Conservation (phyloP, 2,888 invertebrate species). For the Dasysyrphus tricinctus region DNA sequence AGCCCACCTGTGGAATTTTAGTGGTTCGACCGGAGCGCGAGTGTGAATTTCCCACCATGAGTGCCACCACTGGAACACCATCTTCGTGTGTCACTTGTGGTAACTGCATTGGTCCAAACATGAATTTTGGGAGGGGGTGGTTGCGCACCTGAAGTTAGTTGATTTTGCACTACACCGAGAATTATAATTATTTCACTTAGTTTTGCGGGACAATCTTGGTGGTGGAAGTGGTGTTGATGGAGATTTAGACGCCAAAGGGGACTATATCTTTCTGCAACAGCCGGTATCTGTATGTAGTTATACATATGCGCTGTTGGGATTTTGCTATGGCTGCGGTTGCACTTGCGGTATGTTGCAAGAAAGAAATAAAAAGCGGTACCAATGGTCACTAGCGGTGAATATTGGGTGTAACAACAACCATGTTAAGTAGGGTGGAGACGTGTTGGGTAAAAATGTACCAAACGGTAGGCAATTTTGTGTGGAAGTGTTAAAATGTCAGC, state of each 20-base stretch:
- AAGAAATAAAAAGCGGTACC: slow-evolving; percentile 46
- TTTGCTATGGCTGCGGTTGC: slow-evolving; percentile 19
- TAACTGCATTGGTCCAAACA: slow-evolving; percentile 66
- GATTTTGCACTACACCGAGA: slow-evolving; percentile 44
- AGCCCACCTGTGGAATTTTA: slow-evolving; percentile 58
- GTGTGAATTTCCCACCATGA: slow-evolving; percentile 70
- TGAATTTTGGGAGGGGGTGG: slow-evolving; percentile 46
- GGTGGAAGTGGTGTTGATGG: slow-evolving; percentile 9
- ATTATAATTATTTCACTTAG: slow-evolving; percentile 73
- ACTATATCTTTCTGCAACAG: slow-evolving; percentile 26
- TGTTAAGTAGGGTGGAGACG: slow-evolving; percentile 70
- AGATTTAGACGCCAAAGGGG: slow-evolving; percentile 48
- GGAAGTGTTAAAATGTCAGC: slow-evolving; percentile 65
- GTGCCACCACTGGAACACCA: slow-evolving; percentile 37
- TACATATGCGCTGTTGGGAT: slow-evolving; percentile 25
- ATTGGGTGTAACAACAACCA: slow-evolving; percentile 63
- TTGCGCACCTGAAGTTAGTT: slow-evolving; percentile 47
- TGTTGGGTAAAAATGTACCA: slow-evolving; percentile 57
- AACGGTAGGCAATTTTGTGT: slow-evolving; percentile 37
- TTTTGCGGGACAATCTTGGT: slow-evolving; percentile 28
- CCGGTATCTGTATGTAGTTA: slow-evolving; percentile 1
- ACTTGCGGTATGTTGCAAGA: slow-evolving; percentile 5
- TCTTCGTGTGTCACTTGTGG: slow-evolving; percentile 68
- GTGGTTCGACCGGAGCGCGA: slow-evolving; percentile 26
- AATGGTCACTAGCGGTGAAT: slow-evolving; percentile 65